These are phyloP conservation scores for Galemys pyrenaicus DNA, from an alignment of 2,113 vertebrate species.

Conservation along the genomic window DNA sequence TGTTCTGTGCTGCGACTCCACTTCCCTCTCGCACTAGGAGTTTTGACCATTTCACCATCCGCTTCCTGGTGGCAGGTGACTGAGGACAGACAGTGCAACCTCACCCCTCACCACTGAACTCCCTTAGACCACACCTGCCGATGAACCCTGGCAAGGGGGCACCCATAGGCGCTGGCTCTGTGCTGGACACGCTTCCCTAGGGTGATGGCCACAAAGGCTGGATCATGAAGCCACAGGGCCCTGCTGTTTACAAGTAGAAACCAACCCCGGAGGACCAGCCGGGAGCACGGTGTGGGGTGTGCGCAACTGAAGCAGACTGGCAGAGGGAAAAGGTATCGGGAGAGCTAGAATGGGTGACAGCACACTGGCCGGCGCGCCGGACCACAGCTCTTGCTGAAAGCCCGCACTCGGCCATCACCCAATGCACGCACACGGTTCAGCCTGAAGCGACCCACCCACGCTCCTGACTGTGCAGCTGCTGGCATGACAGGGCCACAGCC, in stretches of 20 bases:
- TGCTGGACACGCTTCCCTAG: background rate
- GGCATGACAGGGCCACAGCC: background rate
- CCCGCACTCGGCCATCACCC: background rate
- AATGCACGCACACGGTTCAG: background rate
- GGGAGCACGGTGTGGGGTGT: background rate
- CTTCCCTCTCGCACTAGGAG: accelerated
- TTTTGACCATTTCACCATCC: background rate
- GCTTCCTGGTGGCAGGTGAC: background rate
- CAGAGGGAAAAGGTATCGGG: background rate
- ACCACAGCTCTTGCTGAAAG: background rate
- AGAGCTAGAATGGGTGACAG: too few relatives aligned
- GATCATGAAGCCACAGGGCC: too few relatives aligned
- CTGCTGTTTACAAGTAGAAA: background rate
- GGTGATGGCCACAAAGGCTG: background rate
- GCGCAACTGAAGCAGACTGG: background rate
- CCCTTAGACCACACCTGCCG: background rate
- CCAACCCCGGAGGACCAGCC: background rate
- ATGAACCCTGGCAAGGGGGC: background rate
- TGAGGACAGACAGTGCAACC: accelerated
- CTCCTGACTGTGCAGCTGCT: background rate
- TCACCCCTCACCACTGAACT: background rate
- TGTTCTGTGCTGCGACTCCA: background rate
- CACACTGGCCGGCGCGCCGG: background rate
- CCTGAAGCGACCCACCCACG: background rate
- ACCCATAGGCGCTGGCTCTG: background rate